Evolutionary conservation across 2,113 vertebrate genomes (phyloP).

Genomic region (Corythoichthys intestinalis): DNA sequence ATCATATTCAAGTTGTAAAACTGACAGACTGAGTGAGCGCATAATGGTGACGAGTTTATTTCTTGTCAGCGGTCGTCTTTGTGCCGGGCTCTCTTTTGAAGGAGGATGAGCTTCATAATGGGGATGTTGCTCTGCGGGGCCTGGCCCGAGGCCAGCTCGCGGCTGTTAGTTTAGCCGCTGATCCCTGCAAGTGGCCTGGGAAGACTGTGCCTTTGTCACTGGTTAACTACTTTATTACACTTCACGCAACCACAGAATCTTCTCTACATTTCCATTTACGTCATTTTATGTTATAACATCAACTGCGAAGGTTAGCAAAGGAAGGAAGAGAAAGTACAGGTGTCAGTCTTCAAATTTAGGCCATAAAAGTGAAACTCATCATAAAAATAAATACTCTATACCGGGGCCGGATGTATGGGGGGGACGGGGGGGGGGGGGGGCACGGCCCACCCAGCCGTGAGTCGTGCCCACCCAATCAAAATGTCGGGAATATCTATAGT

Average conservation of each 20-base stretch:
- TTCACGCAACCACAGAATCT: neutral
- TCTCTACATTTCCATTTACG: neutral
- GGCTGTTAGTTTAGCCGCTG: slow-evolving; percentile 65
- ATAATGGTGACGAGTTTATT: slow-evolving; percentile 18
- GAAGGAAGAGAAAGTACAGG: too few relatives aligned
- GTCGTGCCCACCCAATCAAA: too few relatives aligned
- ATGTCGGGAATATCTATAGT: too few relatives aligned
- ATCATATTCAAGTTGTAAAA: slow-evolving; percentile 8
- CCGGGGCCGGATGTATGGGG: too few relatives aligned
- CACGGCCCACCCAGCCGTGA: too few relatives aligned
- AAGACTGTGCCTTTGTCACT: slow-evolving; percentile 24
- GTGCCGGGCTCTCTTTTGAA: slow-evolving; percentile 34
- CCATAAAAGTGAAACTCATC: too few relatives aligned
- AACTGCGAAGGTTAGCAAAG: too few relatives aligned
- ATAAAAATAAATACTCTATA: too few relatives aligned
- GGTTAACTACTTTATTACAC: slow-evolving; percentile 1
- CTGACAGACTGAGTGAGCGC: slow-evolving; percentile 10
- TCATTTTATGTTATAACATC: too few relatives aligned
- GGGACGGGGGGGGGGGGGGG: too few relatives aligned
- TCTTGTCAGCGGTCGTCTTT: slow-evolving; percentile 39
- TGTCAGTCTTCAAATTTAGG: too few relatives aligned
- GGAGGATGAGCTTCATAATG: slow-evolving; percentile 50
- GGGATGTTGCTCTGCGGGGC: slow-evolving; percentile 42
- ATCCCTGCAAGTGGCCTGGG: slow-evolving; percentile 60
- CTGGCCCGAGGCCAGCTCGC: slow-evolving; percentile 56